Evolutionary conservation across 2,888 invertebrate species (phyloP), one percentile per base, ranked within the genome.

Genomic region (Marasmarcha lunaedactyla): DNA sequence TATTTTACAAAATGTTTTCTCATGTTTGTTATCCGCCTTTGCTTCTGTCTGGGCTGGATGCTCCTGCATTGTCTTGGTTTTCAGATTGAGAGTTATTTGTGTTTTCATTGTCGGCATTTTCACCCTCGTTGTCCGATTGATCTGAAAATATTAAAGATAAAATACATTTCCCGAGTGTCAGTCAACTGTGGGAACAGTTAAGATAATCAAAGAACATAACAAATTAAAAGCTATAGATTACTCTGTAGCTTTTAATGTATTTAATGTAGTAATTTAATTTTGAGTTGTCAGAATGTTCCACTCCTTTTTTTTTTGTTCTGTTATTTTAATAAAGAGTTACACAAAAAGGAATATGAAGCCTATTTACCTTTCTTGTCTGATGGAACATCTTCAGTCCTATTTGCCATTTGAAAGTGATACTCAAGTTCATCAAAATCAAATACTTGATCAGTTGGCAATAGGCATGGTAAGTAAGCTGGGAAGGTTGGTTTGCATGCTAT

Each of bases 381-480:
- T 15, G 87, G 86, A 52, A 79, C 73, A 62, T 88, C 88, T 60
- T 88, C 88, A 15, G 87, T 88, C 46, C 88, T 81, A 58, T 88
- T 88, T 2, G 88, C 85, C 40, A 88, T 88, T 67, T 88, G 86
- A 50, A 89, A 89, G 63, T 90, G 90, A 56, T 90, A 90, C 57
- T 91, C 90, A 44, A 91, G 70, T 59, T 94, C 93, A 61, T 95
- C 95, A 58, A 93, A 91, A 60, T 97, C 96, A 68, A 96, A 94
- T 27, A 97, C 93, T 84, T 97, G 96, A 78, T 98, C 97, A 51
- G 93, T 93, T 1, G 97, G 97, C 54, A 97, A 74, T 15, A 97
- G 81, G 2, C 96, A 95, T 44, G 91, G 88, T 33, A 95, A 68
- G 63, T 97, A 97, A 1, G 95, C 89, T 4, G 94, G 93, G 63